A percentile compares a stretch with the other conserved stretches of the same genome.
Conservation (phyloP, 2,888 invertebrate species). For the Alloscopus bannaensis region DNA sequence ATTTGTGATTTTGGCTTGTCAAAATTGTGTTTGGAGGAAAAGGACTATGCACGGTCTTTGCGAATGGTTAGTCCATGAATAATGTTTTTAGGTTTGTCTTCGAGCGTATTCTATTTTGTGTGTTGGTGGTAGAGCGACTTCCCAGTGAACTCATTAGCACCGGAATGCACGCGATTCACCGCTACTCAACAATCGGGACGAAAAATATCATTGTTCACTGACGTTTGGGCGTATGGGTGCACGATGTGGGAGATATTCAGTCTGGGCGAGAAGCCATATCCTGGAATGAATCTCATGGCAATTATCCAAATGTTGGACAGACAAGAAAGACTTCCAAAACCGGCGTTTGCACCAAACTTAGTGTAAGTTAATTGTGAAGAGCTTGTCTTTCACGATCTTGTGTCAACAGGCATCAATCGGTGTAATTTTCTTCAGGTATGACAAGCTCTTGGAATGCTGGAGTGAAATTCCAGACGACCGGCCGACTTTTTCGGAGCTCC, state of each 20-base stretch:
- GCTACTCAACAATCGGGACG: not conserved
- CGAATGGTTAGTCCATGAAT: not conserved
- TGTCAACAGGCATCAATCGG: not conserved
- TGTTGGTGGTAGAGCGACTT: slow-evolving; percentile 2
- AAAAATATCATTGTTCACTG: not conserved
- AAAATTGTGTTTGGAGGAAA: not conserved
- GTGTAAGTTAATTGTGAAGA: slow-evolving; percentile 21
- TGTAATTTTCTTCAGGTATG: not conserved
- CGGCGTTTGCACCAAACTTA: not conserved
- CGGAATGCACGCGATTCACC: slow-evolving; percentile 1
- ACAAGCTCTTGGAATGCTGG: slow-evolving; percentile 16
- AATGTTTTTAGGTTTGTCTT: not conserved
- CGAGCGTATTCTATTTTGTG: not conserved
- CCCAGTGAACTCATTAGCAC: slow-evolving; percentile 23
- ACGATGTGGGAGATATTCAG: slow-evolving; percentile 1
- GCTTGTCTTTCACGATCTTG: not conserved
- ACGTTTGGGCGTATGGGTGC: slow-evolving; percentile 31
- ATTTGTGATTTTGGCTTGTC: slow-evolving; percentile 32
- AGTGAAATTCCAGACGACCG: not conserved
- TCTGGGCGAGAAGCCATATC: not conserved
- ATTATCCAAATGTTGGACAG: not conserved
- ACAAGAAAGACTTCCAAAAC: not conserved
- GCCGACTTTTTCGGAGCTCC: not conserved
- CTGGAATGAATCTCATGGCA: not conserved
- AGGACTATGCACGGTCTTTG: slow-evolving; percentile 3